Conservation (phyloP, 2,888 invertebrate genomes). For the Cecidostiba fungosa region DNA sequence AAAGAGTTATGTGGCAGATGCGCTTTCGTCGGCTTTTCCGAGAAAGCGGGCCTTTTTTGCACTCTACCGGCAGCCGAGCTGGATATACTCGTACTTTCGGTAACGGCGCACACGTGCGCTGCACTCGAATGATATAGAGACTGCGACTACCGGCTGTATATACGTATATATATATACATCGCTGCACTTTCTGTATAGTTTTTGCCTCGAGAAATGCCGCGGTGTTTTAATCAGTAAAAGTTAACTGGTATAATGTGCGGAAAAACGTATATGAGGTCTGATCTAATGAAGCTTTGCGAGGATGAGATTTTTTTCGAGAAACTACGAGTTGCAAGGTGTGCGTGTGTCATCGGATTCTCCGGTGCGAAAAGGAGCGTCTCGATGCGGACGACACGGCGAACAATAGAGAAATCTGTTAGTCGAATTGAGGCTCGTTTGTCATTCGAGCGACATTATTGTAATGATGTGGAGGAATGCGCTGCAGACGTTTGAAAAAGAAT, state of each 20-base stretch:
- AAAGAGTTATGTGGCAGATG: conserved; percentile 51
- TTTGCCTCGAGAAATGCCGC: not conserved
- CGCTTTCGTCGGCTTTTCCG: conserved; percentile 48
- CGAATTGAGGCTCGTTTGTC: conserved; percentile 15
- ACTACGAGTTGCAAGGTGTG: too few species aligned
- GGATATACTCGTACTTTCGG: conserved; percentile 12
- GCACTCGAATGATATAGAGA: not conserved
- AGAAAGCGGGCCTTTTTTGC: conserved; percentile 51
- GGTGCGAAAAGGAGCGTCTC: not conserved
- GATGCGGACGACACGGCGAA: conserved; percentile 10
- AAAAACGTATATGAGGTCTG: too few species aligned
- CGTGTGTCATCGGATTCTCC: not conserved
- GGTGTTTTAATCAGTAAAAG: not conserved
- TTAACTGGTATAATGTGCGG: not conserved
- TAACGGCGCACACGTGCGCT: conserved; percentile 18
- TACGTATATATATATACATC: not conserved
- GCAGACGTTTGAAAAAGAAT: not conserved
- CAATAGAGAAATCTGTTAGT: conserved; percentile 31
- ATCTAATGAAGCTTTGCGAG: not conserved
- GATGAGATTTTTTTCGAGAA: not conserved
- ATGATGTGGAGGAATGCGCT: not conserved
- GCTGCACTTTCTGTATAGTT: not conserved
- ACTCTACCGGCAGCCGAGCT: not conserved
- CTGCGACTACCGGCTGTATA: not conserved
- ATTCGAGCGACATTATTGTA: not conserved